Evolutionary conservation across 1,140 invertebrate genomes (phyloP), one percentile per base, ranked within the genome.

Genomic region (Lysiphlebus fabarum): DNA sequence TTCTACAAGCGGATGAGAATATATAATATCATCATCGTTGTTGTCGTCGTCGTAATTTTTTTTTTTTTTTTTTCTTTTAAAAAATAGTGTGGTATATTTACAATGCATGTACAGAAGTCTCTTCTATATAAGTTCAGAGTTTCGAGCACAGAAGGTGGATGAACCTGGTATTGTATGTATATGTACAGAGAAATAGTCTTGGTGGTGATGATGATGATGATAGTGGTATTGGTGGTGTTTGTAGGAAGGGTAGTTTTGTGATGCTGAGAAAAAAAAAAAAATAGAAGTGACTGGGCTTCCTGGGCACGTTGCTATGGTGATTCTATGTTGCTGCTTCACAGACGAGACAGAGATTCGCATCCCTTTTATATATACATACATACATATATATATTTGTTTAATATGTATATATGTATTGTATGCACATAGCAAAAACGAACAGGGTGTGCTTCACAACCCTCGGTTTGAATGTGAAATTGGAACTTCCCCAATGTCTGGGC

Each of bases 271-370:
- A 61, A 59, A 43, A 66, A 64, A 62, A 61, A 59, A 43, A 66
- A 64, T 59, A 26, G 17, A 26, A 67, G 65, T 63, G 68, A 68
- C 75, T 73, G 76, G 75, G 73, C 76, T 78, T 76, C 73, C 76
- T 77, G 76, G 77, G 73, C 76, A 67, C 62, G 76, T 80, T 71
- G 72, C 70, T 66, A 79, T 79, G 76, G 57, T 71, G 66, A 80
- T 76, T 65, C 57, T 62, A 62, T 63, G 72, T 69, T 73, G 71
- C 68, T 67, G 47, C 61, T 71, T 64, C 65, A 72, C 49, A 51
- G 72, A 74, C 68, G 68, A 77, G 72, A 78, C 74, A 71, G 76
- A 77, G 75, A 77, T 75, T 76, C 76, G 73, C 72, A 69, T 65
- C 57, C 51, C 48, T 58, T 12, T 50, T 10, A 11, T 17, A 10